phyloP scores from a whole-genome alignment of 2,113 vertebrate genomes.

The Triplophysa siluroides region DNA sequence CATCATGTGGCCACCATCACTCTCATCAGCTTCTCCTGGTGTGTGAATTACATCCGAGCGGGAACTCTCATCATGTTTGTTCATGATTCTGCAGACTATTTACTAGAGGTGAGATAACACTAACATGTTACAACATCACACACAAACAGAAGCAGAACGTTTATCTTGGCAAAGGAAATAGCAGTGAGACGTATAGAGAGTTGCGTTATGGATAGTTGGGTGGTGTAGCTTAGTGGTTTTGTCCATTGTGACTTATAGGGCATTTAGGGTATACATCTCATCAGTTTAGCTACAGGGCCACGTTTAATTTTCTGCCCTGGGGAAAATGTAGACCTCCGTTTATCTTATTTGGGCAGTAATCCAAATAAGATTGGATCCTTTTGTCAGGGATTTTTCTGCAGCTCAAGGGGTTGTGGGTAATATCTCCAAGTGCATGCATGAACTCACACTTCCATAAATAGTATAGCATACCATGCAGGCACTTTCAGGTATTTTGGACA shows the following conservation, averaged over 20 bases:
- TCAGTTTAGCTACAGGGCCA: no score
- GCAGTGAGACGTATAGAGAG: background rate
- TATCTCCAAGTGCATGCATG: background rate
- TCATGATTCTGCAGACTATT: conserved; percentile 89
- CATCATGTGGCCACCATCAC: conserved; percentile 94
- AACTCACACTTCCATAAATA: background rate
- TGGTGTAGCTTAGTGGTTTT: no score
- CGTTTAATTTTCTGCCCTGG: no score
- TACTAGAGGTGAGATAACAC: conserved; percentile 82
- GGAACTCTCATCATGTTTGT: conserved; percentile 94
- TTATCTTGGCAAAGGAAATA: background rate
- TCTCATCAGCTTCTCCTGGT: conserved; percentile 97
- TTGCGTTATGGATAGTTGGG: background rate
- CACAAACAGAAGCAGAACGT: background rate
- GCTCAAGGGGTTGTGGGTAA: background rate
- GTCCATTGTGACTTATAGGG: no score
- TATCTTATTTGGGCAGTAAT: no score
- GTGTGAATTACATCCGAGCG: conserved; percentile 89
- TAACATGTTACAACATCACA: conserved; percentile 2
- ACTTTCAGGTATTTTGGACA: no score
- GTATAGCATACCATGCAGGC: background rate
- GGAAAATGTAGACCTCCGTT: no score
- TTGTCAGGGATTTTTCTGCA: no score
- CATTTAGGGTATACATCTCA: no score
- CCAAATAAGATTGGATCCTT: no score